Percentiles rank a stretch among this genome's conserved stretches.
Conservation (phyloP, 1,140 invertebrate genomes). For the Lycorma delicatula region DNA sequence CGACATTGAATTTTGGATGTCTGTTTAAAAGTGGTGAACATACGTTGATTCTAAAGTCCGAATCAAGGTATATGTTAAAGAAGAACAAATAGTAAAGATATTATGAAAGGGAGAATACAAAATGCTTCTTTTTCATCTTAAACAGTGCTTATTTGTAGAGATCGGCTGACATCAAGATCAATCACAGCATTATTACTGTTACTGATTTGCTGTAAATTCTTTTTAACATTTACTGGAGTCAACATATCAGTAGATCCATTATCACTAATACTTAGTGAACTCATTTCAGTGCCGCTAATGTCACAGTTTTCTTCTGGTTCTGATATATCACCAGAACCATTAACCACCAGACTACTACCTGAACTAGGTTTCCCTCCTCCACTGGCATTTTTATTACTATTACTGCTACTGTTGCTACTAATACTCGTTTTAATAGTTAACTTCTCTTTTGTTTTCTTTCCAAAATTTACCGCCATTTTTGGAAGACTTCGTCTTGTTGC, state of each 20-base stretch:
- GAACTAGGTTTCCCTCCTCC: background rate
- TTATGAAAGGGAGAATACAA: too few species aligned
- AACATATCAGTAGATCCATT: conserved; percentile 7
- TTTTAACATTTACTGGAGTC: conserved; percentile 9
- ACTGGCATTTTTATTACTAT: background rate
- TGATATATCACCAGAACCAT: conserved; percentile 8
- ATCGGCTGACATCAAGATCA: conserved; percentile 22
- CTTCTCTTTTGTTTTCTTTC: conserved; percentile 31
- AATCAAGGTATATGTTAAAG: too few species aligned
- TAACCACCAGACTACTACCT: conserved; percentile 3
- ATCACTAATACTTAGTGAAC: background rate
- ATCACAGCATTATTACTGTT: background rate
- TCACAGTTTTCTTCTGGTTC: conserved; percentile 12
- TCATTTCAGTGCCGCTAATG: background rate
- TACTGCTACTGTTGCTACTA: background rate
- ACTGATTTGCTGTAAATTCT: background rate
- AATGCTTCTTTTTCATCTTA: too few species aligned
- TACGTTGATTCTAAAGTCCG: too few species aligned
- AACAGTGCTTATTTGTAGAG: conserved; percentile 24
- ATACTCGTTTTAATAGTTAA: conserved; percentile 17
- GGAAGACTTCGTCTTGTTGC: conserved; percentile 28
- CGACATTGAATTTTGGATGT: too few species aligned
- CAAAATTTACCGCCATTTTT: conserved; percentile 32
- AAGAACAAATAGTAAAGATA: too few species aligned
- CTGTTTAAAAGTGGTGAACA: too few species aligned